Evolutionary conservation across 2,888 invertebrate genomes (phyloP), one percentile per base, ranked within the genome.

Genomic region (Rhingia campestris): DNA sequence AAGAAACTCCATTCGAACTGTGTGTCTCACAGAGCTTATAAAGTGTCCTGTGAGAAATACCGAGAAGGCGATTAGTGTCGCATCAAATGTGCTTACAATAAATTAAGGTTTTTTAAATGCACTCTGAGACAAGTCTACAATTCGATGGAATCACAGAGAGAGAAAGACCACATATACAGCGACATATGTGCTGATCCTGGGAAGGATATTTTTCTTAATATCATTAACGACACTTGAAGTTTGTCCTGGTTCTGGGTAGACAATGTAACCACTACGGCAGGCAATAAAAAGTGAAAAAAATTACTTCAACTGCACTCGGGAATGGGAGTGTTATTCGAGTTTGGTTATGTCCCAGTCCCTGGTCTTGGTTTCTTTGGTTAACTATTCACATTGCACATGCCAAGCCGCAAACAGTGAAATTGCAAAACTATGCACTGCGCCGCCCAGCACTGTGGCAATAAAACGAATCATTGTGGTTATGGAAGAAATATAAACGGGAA

Each of bases 211-310:
- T 22, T 22, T 76, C 77, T 66, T 81, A 81, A 76, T 76, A 81
- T 76, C 76, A 76, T 81, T 81, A 76, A 76, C 66, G 76, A 30
- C 39, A 73, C 59, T 79, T 79, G 58, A 73, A 66, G 73, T 79
- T 79, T 79, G 73, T 66, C 66, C 66, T 70, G 64, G 7, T 69
- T 37, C 49, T 35, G 7, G 12, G 12, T 6, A 43, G 54, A 43
- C 32, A 35, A 59, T 49, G 49, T 58, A 37, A 53, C 39, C 39
- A 30, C 22, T n/a, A 64, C 39, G 35, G 41, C 33, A 37, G 22
- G 58, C 70, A 70, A 56, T 53, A 80, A 75, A 75, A 61, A 14
- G 70, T 54, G 30, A 47, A 72, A 72, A 56, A 76, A 81, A 81
- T 76, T 81, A 41, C 22, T 22, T 22, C 76, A 76, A 70, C 67